A percentile compares a stretch with the other conserved stretches of the same genome.
These are phyloP conservation scores for Pseudorectes ferrugineus DNA, from an alignment of 2,113 vertebrate genomes.

Conservation along the genomic window DNA sequence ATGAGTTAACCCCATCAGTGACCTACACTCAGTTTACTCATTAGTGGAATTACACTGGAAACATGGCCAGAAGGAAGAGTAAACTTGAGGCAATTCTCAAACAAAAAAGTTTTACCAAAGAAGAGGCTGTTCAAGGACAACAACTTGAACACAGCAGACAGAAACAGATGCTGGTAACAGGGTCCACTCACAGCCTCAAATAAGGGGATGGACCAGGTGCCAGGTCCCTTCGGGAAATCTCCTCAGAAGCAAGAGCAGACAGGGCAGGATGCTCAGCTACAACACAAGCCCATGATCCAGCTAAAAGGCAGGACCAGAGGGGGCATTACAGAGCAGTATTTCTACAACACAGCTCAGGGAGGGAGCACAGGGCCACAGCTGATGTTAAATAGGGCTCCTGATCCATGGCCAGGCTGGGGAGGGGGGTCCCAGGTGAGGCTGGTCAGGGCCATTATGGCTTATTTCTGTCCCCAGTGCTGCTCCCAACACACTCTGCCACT, in stretches of 20 bases:
- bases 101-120: neutral
- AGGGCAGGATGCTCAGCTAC: neutral
- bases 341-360: accelerated
- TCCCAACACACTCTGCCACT: neutral
- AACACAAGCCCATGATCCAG: accelerated
- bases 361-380: accelerated
- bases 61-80: neutral
- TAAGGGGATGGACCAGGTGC: neutral
- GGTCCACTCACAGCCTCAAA: neutral
- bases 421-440: neutral
- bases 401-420: too few relatives aligned
- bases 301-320: neutral
- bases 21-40: neutral
- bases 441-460: neutral
- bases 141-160: neutral
- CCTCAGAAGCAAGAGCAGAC: neutral
- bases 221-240: accelerated
- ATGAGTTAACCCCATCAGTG: neutral
- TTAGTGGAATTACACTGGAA: neutral
- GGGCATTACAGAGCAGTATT: accelerated
- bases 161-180: neutral
- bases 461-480: neutral
- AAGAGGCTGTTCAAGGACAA: neutral
- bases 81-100: neutral
- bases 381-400: neutral